Base-by-base conservation (phyloP, 2,888 invertebrate genomes). In the Hypena proboscidalis region DNA sequence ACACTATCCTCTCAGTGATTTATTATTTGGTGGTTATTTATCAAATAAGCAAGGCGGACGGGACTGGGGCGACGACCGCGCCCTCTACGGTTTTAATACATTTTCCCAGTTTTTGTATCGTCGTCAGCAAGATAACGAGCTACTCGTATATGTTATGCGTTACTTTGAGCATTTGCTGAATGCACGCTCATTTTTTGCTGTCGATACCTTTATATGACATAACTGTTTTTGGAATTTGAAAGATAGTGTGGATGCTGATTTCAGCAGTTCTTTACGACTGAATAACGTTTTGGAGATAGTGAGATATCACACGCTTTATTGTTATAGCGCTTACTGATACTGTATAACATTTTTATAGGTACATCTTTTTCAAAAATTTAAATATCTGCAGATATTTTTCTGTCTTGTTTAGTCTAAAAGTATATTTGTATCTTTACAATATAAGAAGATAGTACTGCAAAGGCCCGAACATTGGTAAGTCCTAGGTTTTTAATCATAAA, bases 121-220 rank as follows among this genome's bases (percentile, higher is more conserved):
- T 82, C 76, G 74, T 82, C 77, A 82, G 77, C 77, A 51, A 74
- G 74, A 83, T 80, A 83, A 83, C 80, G 78, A 81, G 76, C 70
- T 35, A 47, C 65, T 62, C 59, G 68, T 70, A 68, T 74, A 50
- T 42, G 41, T 46, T 36, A 46, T 56, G 47, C 21, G 39, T 19
- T 53, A 27, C 39, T 53, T 64, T 63, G 67, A 70, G 64, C 70
- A 77, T 77, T 74, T 74, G 67, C 74, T 70, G 65, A 38, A 17
- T n/a, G 5, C 15, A 67, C 63, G 56, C 64, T 60, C 55, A 44
- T 45, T 35, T 50, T n/a, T n/a, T n/a, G n/a, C n/a, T n/a, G n/a
- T n/a, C n/a, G n/a, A n/a, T n/a, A n/a, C n/a, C n/a, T n/a, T n/a
- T n/a, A n/a, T n/a, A n/a, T n/a, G n/a, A n/a, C n/a, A n/a, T n/a